Evolutionary conservation across 2,113 vertebrate species (phyloP), one percentile per base, ranked within the genome.

Genomic region (Rhea americana): DNA sequence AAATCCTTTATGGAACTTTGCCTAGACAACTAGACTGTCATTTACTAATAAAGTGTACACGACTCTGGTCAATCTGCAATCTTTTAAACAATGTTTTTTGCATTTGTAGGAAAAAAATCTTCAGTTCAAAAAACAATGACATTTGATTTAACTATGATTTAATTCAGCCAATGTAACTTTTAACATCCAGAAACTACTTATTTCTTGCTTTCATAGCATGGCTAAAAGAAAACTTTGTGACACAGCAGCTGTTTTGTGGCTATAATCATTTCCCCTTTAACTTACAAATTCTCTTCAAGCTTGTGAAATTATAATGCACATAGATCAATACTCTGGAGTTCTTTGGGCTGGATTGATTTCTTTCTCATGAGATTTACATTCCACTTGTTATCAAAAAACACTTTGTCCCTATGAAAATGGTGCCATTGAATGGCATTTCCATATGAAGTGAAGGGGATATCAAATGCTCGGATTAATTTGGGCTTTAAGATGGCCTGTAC

Each of bases 341-440:
- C 96, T 97, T 96, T 97, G 88, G 95, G 80, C 87, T 96, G 90
- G 93, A 95, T 96, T 97, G 96, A 97, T 98, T 97, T 97, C 95
- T 97, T 97, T 98, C 96, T 96, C 96, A 97, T 75, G 95, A 98
- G 97, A 97, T 97, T 97, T 97, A 92, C 96, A 96, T 97, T 97
- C 96, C 94, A 96, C 95, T 97, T 96, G 90, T 96, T 97, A 97
- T 96, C 96, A 97, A 92, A 96, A 97, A 97, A 66, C 93, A 97
- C 95, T 97, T 97, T 97, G 96, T 98, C 94, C 86, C 90, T 91
- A 95, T 96, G 97, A 97, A 98, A 97, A 93, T 96, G 95, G 96
- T 97, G 92, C 93, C 85, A 85, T 87, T 96, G 95, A 97, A 96
- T 97, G 96, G 89, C 90, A 96, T 98, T 98, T 98, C 97, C 97